Percentiles rank a stretch among this genome's conserved stretches.
phyloP scores from a whole-genome alignment of 2,113 vertebrate genomes.

The Leptobrachium ailaonicum region DNA sequence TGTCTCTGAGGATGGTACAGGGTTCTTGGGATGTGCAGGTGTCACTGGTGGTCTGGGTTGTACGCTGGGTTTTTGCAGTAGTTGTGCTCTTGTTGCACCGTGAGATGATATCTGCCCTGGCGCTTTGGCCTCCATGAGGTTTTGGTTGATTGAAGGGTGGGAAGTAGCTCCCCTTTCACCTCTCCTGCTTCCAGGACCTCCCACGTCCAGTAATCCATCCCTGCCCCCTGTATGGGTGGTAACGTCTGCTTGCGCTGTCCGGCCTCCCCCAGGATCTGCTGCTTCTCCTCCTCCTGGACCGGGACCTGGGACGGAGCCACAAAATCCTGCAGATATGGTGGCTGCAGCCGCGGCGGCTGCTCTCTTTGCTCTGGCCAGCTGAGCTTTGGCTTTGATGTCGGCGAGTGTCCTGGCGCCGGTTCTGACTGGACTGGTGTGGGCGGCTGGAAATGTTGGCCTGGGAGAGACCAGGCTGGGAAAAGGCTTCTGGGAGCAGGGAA shows the following conservation, averaged over 20 bases:
- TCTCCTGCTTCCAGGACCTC: slow-evolving; percentile 76
- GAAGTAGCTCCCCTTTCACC: slow-evolving; percentile 65
- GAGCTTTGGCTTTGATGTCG: slow-evolving; percentile 96
- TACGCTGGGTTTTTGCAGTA: slow-evolving; percentile 67
- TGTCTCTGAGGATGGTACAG: not conserved
- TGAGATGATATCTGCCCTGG: slow-evolving; percentile 52
- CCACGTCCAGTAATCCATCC: slow-evolving; percentile 63
- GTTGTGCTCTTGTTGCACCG: slow-evolving; percentile 70
- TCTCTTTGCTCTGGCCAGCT: slow-evolving; percentile 86
- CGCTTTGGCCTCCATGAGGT: slow-evolving; percentile 52
- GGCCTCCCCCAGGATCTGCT: slow-evolving; percentile 45
- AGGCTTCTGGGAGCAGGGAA: slow-evolving; percentile 79
- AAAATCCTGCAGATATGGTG: slow-evolving; percentile 64
- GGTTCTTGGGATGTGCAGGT: slow-evolving; percentile 47
- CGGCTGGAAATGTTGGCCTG: slow-evolving; percentile 74
- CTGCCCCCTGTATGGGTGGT: slow-evolving; percentile 41
- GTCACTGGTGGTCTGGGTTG: slow-evolving; percentile 50
- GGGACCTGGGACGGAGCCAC: slow-evolving; percentile 74
- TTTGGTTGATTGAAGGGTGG: slow-evolving; percentile 48
- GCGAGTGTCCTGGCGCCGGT: slow-evolving; percentile 92
- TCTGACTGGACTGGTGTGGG: slow-evolving; percentile 78
- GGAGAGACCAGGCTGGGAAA: slow-evolving; percentile 82
- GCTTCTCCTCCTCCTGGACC: slow-evolving; percentile 79
- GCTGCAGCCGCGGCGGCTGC: slow-evolving; percentile 77
- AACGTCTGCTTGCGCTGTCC: slow-evolving; percentile 44